phyloP scores from a whole-genome alignment of 2,888 invertebrate genomes.

The Clostera curtula region DNA sequence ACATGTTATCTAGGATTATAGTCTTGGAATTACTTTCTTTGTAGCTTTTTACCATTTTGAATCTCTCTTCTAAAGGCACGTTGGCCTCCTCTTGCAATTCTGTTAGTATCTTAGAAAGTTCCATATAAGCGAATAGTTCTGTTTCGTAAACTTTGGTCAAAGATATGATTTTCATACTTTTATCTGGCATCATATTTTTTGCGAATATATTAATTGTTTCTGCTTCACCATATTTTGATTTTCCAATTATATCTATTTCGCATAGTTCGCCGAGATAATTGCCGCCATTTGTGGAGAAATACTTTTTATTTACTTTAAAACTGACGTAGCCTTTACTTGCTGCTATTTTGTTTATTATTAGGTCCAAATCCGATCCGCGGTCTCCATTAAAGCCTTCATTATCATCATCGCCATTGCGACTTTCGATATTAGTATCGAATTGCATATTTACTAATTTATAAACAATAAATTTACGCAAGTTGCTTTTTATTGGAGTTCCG shows the following conservation, averaged over 20 bases:
- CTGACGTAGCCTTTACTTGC: slow-evolving; percentile 1
- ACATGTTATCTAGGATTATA: slow-evolving; percentile 37
- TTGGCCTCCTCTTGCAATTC: slow-evolving; percentile 28
- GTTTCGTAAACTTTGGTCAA: slow-evolving; percentile 24
- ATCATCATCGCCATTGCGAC: too few relatives aligned
- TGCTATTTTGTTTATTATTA: not conserved
- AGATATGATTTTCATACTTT: slow-evolving; percentile 22
- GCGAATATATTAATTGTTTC: slow-evolving; percentile 35
- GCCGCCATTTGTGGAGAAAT: slow-evolving; percentile 28
- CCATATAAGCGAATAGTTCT: slow-evolving; percentile 32
- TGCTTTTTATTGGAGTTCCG: too few relatives aligned
- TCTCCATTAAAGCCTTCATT: too few relatives aligned
- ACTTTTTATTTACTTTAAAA: slow-evolving; percentile 6
- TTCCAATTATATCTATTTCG: slow-evolving; percentile 32
- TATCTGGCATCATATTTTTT: slow-evolving; percentile 26
- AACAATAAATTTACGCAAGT: too few relatives aligned
- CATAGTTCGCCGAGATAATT: slow-evolving; percentile 32
- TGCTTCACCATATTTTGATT: slow-evolving; percentile 26
- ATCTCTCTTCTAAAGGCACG: slow-evolving; percentile 29
- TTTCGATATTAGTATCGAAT: too few relatives aligned
- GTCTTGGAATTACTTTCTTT: slow-evolving; percentile 24
- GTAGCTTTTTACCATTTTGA: slow-evolving; percentile 27
- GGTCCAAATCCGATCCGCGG: not conserved
- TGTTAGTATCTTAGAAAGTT: slow-evolving; percentile 25
- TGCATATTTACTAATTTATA: too few relatives aligned